Base-by-base conservation (phyloP, 2,888 invertebrate species). In the Lepidochrysops patricia region DNA sequence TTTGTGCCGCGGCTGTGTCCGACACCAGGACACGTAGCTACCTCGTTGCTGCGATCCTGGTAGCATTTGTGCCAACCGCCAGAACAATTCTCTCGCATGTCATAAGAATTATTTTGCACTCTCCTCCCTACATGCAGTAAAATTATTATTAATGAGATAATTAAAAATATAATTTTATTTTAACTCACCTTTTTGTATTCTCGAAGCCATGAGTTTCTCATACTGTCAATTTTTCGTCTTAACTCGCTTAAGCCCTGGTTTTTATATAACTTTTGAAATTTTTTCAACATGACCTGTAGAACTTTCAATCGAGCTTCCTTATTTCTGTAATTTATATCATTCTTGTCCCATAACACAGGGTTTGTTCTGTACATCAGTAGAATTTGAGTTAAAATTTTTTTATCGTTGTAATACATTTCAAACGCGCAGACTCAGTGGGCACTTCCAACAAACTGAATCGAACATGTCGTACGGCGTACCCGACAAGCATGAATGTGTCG, bases 311-410 rank as follows among this genome's bases (percentile, higher is more conserved):
- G 62, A 1, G 63, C 63, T 29, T 65, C 65, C 37, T 60, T 64
- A 9, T 66, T 68, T 1, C 27, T 54, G 35, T 72, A 72, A 2
- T 60, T n/a, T 13, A 60, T 29, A 48, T 69, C 58, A 4, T 56
- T 64, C 37, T 61, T 66, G 57, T 71, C 67, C 71, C 72, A 72
- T 4, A 70, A 64, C 37, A 67, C 68, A 1, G 68, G 66, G 4
- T 60, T 65, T 13, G 62, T 61, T 65, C 65, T 68, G 49, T 69
- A 71, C 4, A 68, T 13, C 27, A 60, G 57, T 2, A 70, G 25
- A 9, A 71, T 60, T 43, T 70, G 65, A 3, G 54, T 61, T 9
- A 71, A 52, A 6, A 62, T 37, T 15, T 57, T 19, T 50, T 60
- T 64, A 57, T 69, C 69, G 35, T n/a, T 27, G 26, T 25, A 27